phyloP scores from a whole-genome alignment of 2,797 vertebrate species.

The Gallirallus australis region DNA sequence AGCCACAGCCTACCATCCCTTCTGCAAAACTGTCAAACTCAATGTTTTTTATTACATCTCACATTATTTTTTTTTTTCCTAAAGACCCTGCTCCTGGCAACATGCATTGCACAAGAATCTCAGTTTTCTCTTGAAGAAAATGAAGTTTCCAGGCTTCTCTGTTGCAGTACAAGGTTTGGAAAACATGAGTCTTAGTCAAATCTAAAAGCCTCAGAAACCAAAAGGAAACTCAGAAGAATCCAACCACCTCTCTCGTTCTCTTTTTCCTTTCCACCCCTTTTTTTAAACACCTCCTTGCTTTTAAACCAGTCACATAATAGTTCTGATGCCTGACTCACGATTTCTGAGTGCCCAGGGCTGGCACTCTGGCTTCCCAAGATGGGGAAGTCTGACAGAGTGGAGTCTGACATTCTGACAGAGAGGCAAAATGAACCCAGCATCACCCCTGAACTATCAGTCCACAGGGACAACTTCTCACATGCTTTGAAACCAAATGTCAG shows the following conservation, averaged over 20 bases:
- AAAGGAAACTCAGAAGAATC: neutral
- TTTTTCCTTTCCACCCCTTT: no score
- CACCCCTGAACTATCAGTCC: neutral
- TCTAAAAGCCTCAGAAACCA: neutral
- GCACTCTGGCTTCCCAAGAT: neutral
- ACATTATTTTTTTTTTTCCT: neutral
- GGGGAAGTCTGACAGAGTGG: neutral
- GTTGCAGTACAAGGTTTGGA: neutral
- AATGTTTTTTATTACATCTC: neutral
- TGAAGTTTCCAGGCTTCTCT: conserved; percentile 22
- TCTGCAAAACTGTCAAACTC: neutral
- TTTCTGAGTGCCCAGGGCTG: neutral
- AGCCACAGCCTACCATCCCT: neutral
- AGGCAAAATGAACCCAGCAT: neutral
- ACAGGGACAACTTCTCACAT: neutral
- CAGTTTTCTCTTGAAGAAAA: conserved; percentile 29
- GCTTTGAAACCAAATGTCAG: neutral
- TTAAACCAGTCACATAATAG: neutral
- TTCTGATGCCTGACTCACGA: neutral
- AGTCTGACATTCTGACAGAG: accelerated
- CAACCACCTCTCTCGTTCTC: neutral
- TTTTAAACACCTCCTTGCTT: neutral
- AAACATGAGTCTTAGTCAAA: conserved; percentile 30
- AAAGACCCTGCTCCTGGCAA: conserved; percentile 13
- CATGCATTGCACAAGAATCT: neutral